Evolutionary conservation across 2,113 vertebrate genomes (phyloP).

Genomic region (Hydrochoerus hydrochaeris): DNA sequence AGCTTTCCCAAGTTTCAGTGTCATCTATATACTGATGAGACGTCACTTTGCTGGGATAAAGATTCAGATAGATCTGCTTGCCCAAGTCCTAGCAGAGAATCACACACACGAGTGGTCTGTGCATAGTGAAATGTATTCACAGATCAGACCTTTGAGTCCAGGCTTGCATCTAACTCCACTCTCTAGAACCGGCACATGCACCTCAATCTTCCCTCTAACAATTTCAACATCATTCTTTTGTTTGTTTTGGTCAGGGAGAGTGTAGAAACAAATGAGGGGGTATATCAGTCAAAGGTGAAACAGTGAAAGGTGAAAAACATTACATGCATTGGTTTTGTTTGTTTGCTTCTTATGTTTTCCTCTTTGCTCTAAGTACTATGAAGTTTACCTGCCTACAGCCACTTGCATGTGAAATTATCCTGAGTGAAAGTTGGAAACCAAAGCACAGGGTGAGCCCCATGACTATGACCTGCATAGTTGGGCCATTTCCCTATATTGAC

Average conservation of each 20-base stretch:
- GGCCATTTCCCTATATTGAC: not conserved
- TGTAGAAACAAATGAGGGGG: not conserved
- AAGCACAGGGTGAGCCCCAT: fast-evolving
- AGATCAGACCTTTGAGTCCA: not conserved
- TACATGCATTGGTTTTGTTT: not conserved
- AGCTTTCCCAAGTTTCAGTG: not conserved
- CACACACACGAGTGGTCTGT: fast-evolving
- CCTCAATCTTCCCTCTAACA: not conserved
- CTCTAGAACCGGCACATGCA: fast-evolving
- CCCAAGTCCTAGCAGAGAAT: not conserved
- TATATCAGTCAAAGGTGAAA: not conserved
- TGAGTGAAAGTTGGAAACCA: not conserved
- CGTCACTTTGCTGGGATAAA: fast-evolving
- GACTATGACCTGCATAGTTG: fast-evolving
- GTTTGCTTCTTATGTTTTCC: not conserved
- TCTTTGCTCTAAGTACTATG: not conserved
- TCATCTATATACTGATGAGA: not conserved
- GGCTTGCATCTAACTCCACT: too few relatives aligned
- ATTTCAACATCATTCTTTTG: fast-evolving
- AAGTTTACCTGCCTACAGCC: not conserved
- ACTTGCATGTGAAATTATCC: not conserved
- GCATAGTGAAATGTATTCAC: too few relatives aligned
- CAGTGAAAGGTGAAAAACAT: not conserved
- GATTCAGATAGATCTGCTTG: not conserved
- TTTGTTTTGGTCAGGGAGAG: not conserved